Conservation (phyloP, 2,113 vertebrate species). For the Guaruba guarouba region DNA sequence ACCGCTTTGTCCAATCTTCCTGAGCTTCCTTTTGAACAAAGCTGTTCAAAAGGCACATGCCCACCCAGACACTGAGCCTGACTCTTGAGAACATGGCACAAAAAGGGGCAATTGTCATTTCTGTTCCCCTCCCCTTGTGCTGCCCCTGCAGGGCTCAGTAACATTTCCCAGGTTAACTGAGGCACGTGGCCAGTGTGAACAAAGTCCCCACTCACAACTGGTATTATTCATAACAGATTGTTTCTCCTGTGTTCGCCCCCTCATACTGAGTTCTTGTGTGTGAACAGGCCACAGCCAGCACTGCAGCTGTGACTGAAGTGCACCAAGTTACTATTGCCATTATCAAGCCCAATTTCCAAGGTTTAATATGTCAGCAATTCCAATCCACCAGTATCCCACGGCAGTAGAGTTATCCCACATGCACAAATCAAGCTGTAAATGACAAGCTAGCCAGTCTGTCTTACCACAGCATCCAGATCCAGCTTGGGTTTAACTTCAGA, state of each 20-base stretch:
- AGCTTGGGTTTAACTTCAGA: neutral
- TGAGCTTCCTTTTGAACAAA: neutral
- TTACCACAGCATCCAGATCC: neutral
- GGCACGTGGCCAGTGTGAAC: neutral
- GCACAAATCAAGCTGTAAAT: slow-evolving; percentile 21
- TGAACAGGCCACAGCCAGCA: neutral
- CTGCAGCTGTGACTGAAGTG: neutral
- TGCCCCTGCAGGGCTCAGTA: neutral
- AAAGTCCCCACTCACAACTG: neutral
- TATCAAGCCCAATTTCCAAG: neutral
- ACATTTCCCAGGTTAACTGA: neutral
- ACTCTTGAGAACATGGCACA: neutral
- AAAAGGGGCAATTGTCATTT: neutral
- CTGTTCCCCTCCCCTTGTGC: neutral
- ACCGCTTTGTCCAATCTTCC: neutral
- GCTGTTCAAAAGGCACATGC: neutral
- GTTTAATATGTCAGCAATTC: neutral
- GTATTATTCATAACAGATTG: neutral
- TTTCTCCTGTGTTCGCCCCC: neutral
- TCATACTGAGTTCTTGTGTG: neutral
- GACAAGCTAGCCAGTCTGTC: neutral
- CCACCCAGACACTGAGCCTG: neutral
- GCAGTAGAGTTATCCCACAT: neutral
- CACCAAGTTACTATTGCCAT: neutral
- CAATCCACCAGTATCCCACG: neutral